These are phyloP conservation scores for Drymodes brunneopygia DNA, from an alignment of 2,113 vertebrate genomes.

Conservation along the genomic window DNA sequence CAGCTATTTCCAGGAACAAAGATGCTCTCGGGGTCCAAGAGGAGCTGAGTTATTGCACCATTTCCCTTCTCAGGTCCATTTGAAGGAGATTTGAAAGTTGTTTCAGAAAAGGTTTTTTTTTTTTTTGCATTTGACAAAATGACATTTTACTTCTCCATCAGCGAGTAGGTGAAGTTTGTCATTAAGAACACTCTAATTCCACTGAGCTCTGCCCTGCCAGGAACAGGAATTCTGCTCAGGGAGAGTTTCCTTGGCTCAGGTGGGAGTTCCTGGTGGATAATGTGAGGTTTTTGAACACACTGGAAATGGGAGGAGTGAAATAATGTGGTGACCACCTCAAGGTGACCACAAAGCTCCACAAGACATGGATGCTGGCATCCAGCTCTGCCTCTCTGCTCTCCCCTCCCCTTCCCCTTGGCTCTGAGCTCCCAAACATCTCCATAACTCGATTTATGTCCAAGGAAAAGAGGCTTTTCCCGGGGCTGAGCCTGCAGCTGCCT, in stretches of 20 bases:
- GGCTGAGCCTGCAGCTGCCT: background rate
- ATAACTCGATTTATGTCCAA: background rate
- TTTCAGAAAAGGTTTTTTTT: background rate
- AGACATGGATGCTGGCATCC: background rate
- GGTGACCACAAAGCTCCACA: background rate
- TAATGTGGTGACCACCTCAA: background rate
- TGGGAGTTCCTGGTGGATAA: background rate
- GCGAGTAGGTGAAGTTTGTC: background rate
- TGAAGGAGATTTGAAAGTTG: background rate
- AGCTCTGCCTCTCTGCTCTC: background rate
- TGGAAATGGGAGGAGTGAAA: background rate
- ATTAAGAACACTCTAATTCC: background rate
- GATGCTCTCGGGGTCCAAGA: background rate
- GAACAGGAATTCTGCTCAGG: background rate
- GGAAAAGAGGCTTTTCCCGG: background rate
- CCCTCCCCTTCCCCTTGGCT: background rate
- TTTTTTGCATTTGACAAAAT: background rate
- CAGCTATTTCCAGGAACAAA: background rate
- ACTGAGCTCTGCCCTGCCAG: background rate
- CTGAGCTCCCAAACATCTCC: fast-evolving
- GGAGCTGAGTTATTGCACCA: background rate
- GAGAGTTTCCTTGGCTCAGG: background rate
- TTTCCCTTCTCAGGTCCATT: slow-evolving; percentile 32
- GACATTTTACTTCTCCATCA: background rate
- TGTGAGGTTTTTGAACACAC: background rate